Evolutionary conservation across 2,797 vertebrate genomes (phyloP), one percentile per base, ranked within the genome.

Genomic region (Poeciliopsis gracilis): DNA sequence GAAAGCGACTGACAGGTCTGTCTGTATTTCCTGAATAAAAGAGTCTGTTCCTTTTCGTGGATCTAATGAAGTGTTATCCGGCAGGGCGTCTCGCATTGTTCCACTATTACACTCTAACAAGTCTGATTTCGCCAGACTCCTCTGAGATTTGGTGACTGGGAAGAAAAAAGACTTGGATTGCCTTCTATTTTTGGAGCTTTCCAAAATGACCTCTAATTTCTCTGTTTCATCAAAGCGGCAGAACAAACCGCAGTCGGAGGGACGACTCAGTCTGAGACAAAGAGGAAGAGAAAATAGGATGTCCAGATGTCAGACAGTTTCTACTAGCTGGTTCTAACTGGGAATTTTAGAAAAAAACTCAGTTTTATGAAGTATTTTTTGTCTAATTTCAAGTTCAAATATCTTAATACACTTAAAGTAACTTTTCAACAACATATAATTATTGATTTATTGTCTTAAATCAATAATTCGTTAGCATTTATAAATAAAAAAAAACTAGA

Each of bases 131-230:
- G 47, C 87, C 88, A 93, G 91, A 92, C 92, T 93, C 90, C 91
- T 78, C 87, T 80, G 92, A 91, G 89, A 92, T 90, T 77, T 11
- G 38, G 66, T 84, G 92, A 89, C 91, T 87, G 90, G 78, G 85
- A 87, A n/a, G n/a, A 70, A 43, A 45, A 70, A 70, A 45, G 25
- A 91, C 89, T 92, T 75, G 88, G 89, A 92, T 91, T 91, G 90
- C 85, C 87, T 89, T 90, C 92, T 95, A 94, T 93, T 93, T 94
- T 89, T 88, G 84, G 89, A 86, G 67, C 84, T 63, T 77, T 15
- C 73, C 79, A 88, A 89, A 92, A 90, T 91, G 91, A 93, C 92
- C 91, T 93, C 86, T 93, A 93, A 94, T 93, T 93, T 90, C 86
- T 81, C 82, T 59, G 87, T 91, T 91, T 89, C 87, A 90, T 90